Evolutionary conservation across 2,113 vertebrate species (phyloP), one percentile per base, ranked within the genome.

Genomic region (Prunella fulvescens): DNA sequence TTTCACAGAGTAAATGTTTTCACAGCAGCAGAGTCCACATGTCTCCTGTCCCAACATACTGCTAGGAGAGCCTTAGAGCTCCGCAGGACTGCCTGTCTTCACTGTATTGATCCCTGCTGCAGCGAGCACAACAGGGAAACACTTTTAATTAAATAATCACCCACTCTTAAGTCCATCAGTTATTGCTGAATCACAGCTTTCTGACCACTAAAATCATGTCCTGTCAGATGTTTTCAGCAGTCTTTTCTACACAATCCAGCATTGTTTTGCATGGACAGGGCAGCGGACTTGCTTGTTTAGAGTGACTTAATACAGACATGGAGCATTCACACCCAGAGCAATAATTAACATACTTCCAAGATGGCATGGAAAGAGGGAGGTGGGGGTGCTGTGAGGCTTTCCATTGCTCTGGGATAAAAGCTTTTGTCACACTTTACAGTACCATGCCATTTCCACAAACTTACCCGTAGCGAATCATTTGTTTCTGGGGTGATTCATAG

Each of bases 401-500:
- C 61, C 51, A n/a, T 58, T 44, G 77, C 91, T 80, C 53, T 54
- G 82, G 65, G 45, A 83, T 94, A 95, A 93, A 22, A 90, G 78
- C 33, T 45, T 89, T 94, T 72, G 90, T 86, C 78, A 93, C 93
- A 89, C 90, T 92, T 81, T 83, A 56, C 67, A 91, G 71, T 58
- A 50, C 74, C 12, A 1, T 66, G 88, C 72, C 23, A 7, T 85
- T 96, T 94, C 58, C 88, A 92, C 3, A 3, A 39, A 77, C 88
- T 57, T 88, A 86, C 25, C 91, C 92, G 7, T 89, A 60, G 91
- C 64, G 0, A 95, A 95, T 93, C 74, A 20, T 91, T 95, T 94
- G 92, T 97, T 95, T 90, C 94, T 87, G 26, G 74, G 51, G 31
- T 81, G 88, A 96, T 92, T 95, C 93, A 92, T 28, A 76, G 42